Percentiles rank a stretch among this genome's conserved stretches.
These are phyloP conservation scores for Valencia hispanica DNA, from an alignment of 2,797 vertebrate species.

Conservation along the genomic window DNA sequence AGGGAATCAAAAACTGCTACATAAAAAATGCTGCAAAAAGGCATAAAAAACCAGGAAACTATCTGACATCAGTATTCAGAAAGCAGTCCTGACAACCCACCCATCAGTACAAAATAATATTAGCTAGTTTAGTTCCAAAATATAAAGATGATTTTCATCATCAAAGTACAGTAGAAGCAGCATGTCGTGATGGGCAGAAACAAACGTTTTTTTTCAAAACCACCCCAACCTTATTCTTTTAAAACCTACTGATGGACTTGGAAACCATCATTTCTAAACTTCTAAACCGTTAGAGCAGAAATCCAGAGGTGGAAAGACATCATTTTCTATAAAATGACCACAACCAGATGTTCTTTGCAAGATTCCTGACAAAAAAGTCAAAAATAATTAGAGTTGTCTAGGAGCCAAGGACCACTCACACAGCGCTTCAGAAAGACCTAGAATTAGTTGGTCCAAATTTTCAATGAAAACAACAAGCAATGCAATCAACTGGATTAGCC, in stretches of 20 bases:
- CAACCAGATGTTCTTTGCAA: no score
- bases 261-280: not conserved
- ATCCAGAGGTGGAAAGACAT: not conserved
- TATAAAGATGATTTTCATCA: not conserved
- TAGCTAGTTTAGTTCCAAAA: not conserved
- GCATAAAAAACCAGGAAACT: not conserved
- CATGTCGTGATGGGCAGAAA: not conserved
- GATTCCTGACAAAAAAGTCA: not conserved
- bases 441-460: no score
- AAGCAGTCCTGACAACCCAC: no score
- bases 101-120: not conserved
- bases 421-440: no score
- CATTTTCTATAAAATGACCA: no score
- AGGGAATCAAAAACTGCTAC: not conserved
- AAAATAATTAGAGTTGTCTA: not conserved
- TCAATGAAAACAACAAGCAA: no score
- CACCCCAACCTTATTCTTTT: not conserved
- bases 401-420: not conserved
- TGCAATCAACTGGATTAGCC: no score
- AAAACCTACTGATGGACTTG: not conserved
- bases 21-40: not conserved
- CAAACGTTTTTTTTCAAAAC: not conserved
- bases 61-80: not conserved
- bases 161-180: not conserved
- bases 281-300: not conserved